Percentiles rank a stretch among this genome's conserved stretches.
Conservation (phyloP, 2,797 vertebrate species). For the Staurois parvus region DNA sequence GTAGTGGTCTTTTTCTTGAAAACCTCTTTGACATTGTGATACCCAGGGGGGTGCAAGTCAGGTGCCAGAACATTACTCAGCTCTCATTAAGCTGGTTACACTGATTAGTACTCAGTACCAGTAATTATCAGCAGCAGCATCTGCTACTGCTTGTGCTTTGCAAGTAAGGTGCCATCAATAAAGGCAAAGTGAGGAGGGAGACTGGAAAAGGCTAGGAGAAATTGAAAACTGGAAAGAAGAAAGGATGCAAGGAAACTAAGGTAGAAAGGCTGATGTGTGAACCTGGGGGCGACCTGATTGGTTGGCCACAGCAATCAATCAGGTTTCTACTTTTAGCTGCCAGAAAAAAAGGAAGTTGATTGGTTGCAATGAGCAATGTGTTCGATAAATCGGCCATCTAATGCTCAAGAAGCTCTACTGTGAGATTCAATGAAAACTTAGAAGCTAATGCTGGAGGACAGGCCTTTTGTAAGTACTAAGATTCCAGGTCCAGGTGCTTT, state of each 20-base stretch:
- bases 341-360: no score
- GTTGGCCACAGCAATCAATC: no score
- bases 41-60: slow-evolving; percentile 25
- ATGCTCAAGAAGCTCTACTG: no score
- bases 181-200: neutral
- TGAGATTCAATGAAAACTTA: no score
- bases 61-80: slow-evolving; percentile 38
- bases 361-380: no score
- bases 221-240: neutral
- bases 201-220: neutral
- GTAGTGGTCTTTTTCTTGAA: slow-evolving; percentile 24
- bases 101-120: slow-evolving; percentile 41
- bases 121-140: slow-evolving; percentile 46
- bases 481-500: no score
- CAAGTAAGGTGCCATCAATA: neutral
- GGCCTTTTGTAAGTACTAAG: no score
- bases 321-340: no score
- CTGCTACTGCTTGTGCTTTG: slow-evolving; percentile 42
- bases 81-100: slow-evolving; percentile 49
- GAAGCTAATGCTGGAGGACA: no score
- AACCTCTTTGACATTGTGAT: slow-evolving; percentile 53
- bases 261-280: no score
- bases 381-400: no score
- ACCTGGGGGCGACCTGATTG: no score
- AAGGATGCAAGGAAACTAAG: neutral